Evolutionary conservation across 2,888 invertebrate species (phyloP).

Genomic region (Hedya salicella): DNA sequence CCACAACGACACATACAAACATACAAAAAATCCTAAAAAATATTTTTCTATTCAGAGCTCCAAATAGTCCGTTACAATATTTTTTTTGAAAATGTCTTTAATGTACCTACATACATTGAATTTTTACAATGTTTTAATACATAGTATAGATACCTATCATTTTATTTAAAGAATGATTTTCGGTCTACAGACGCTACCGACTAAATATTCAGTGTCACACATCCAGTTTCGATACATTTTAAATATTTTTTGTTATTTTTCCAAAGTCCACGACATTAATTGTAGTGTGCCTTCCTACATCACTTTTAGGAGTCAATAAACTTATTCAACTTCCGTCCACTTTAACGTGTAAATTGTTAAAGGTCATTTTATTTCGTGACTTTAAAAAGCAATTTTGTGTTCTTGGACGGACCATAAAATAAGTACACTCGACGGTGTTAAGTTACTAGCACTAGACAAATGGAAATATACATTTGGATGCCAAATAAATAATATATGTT

Average conservation of each 20-base stretch:
- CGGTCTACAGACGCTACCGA: not conserved
- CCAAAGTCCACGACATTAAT: constrained; percentile 29
- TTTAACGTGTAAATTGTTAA: constrained; percentile 71
- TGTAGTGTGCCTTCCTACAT: constrained; percentile 40
- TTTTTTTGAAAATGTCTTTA: no score
- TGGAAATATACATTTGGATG: constrained; percentile 6
- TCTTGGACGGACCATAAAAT: constrained; percentile 56
- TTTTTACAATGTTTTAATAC: no score
- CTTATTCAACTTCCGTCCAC: constrained; percentile 66
- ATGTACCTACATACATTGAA: no score
- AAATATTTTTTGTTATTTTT: constrained; percentile 3
- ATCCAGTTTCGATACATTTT: not conserved
- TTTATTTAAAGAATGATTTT: no score
- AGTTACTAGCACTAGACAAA: constrained; percentile 44
- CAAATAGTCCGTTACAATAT: no score
- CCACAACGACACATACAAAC: no score
- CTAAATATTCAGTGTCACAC: not conserved
- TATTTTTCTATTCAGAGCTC: no score
- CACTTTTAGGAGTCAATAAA: constrained; percentile 64
- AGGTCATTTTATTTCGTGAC: constrained; percentile 66
- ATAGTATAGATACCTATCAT: no score
- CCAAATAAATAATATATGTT: not conserved
- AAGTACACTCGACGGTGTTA: constrained; percentile 52
- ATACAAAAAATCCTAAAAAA: no score
- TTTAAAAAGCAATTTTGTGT: constrained; percentile 75